Evolutionary conservation across 2,113 vertebrate genomes (phyloP).

Genomic region (Sula dactylatra): DNA sequence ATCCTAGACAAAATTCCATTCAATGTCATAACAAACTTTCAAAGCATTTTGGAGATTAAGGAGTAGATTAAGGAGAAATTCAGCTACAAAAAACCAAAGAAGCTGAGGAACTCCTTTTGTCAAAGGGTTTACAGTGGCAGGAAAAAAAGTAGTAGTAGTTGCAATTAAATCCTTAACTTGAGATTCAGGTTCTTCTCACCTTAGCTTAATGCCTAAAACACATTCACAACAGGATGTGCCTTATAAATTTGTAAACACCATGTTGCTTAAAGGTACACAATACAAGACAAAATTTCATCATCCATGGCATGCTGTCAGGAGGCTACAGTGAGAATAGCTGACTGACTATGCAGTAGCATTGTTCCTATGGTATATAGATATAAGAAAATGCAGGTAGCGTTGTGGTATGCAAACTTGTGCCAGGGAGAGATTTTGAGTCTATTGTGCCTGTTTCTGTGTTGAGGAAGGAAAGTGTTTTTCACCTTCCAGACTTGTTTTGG

Average conservation of each 20-base stretch:
- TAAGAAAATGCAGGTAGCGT: not conserved
- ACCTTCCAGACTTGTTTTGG: not conserved
- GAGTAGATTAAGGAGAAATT: not conserved
- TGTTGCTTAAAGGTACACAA: not conserved
- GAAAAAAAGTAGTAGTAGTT: not conserved
- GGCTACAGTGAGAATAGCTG: not conserved
- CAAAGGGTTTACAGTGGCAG: not conserved
- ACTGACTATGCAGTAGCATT: not conserved
- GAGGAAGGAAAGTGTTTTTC: not conserved
- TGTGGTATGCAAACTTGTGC: not conserved
- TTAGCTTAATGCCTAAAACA: not conserved
- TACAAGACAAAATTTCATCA: not conserved
- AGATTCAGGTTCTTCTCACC: conserved; percentile 40
- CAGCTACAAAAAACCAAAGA: not conserved
- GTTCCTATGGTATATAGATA: not conserved
- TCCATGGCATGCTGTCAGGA: not conserved
- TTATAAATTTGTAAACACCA: not conserved
- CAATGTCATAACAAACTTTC: not conserved
- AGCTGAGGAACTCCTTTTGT: not conserved
- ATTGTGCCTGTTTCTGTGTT: not conserved
- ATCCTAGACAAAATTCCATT: not conserved
- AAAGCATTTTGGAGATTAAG: not conserved
- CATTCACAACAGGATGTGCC: not conserved
- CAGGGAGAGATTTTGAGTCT: not conserved
- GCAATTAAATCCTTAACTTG: conserved; percentile 25